Evolutionary conservation across 92 coral and sea anemone genomes (phyloP), one percentile per base, ranked within the genome.

Genomic region (Parazoanthus darwini): DNA sequence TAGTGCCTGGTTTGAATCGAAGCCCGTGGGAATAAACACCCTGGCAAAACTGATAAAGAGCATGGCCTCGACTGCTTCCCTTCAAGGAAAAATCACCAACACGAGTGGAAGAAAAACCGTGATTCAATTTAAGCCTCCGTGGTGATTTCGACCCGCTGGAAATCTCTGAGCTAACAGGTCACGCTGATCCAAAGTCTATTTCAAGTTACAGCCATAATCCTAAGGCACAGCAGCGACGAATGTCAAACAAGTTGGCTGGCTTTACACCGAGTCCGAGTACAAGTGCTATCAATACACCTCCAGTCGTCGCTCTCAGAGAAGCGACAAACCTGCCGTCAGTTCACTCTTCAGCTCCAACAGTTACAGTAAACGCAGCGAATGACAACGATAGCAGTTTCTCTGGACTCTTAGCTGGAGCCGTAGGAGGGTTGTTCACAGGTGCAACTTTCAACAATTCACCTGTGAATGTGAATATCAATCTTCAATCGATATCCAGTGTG

Each of bases 151-250:
- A 91, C 87, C 94, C 94, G 14, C 94, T 93, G 36, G 93, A 92
- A 59, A 94, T 92, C 1, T 89, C 94, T 10, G 92, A 94, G 88
- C 88, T 94, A 44, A 94, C 94, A 6, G 96, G 93, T 26, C 93
- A 94, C 82, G 93, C 95, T n/a, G 90, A 86, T 82, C 81, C 92
- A 5, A 92, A 90, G 35, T 94, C 95, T 6, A 89, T 90, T 18
- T 59, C 96, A 46, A 92, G 96, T 80, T 92, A 92, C 90, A 89
- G 91, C 86, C 92, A 91, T 85, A 92, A 91, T 84, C 95, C 88
- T 22, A 79, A 67, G 86, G 92, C 51, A 4, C 11, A 46, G 51
- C 51, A 46, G 51, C 11, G 51, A 10, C 11, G 51, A 46, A 46
- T 44, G 51, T 46, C 11, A 46, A 46, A 46, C 51, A 46, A 46